Evolutionary conservation across 1,140 invertebrate genomes (phyloP), one percentile per base, ranked within the genome.

Genomic region (Ostrea denselamellosa): DNA sequence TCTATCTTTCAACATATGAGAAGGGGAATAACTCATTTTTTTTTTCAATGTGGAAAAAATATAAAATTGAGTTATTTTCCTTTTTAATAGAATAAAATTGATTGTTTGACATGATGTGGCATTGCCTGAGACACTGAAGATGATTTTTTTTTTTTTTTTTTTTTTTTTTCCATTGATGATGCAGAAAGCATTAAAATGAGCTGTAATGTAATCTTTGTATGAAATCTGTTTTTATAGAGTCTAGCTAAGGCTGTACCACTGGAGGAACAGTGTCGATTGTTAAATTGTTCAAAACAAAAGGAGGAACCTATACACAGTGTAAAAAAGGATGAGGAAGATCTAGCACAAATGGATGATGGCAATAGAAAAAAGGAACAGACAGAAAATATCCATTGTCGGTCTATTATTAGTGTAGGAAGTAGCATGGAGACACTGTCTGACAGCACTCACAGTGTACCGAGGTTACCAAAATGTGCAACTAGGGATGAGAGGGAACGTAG

Each of bases 211-310:
- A 62, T 62, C 9, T n/a, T 62, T 62, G 9, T 62, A n/a, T 17
- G 10, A 14, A 62, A 62, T 14, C 12, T 77, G 28, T 77, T 28
- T 77, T 77, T 77, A 34, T 25, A 77, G 68, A 25, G 25, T 28
- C 14, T 77, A 34, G 68, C 68, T 14, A 85, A 65, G 17, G 77
- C 56, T 51, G 53, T 88, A 77, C n/a, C 83, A 51, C 14, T 88
- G 53, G 83, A 85, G 19, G 87, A 88, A 52, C 87, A 88, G 58
- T 8, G 85, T 17, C 82, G 85, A 14, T 62, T 77, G 2, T 34
- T 34, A 51, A 4, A 14, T 8, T 25, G 56, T 25, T 77, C n/a
- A 51, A 56, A 25, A 25, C 10, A 3, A 54, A 25, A 25, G 28
- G 44, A 17, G 19, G 58, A 58, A 81, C n/a, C n/a, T 28, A 22